Evolutionary conservation across 2,888 invertebrate genomes (phyloP), one percentile per base, ranked within the genome.

Genomic region (Lepidochitona cinerea): DNA sequence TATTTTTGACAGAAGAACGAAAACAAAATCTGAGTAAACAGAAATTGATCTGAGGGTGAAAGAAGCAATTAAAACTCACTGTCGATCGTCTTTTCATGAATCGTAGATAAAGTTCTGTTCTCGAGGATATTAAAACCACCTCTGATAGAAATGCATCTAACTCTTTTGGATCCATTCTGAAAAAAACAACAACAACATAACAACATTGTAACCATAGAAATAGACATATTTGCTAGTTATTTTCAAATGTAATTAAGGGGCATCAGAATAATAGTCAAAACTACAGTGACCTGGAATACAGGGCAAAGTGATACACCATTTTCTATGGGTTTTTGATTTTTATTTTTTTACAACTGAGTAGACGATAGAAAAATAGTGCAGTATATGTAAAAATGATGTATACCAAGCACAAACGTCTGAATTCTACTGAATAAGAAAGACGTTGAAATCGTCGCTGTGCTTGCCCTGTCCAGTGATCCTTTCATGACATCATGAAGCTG

Each of bases 101-200:
- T 81, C 95, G 93, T 83, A 96, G 94, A 91, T 98, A 99, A 32
- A 99, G 92, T 87, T 96, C 96, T n/a, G 96, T 93, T 79, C 97
- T 93, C 0, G 96, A 94, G 91, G 97, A 97, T 92, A 98, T 94
- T 67, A 97, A 93, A 0, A 97, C 97, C 74, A 98, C 93, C 92
- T 99, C 99, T 0, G 95, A 94, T 74, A 99, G 93, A 64, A 96
- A 92, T 0, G 95, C 93, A 92, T 99, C 99, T 72, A 97, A 93
- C 83, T 95, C 95, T 85, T 95, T 95, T 0, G 96, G 95, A 90
- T 97, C 96, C 26, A 92, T 79, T 79, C 88, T 88, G 78, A 59
- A 82, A 79, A 18, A 52, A 14, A 41, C 23, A 26, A 72, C 12
- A 37, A 37, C 18, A 29, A 35, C 1, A 18, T 23, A 65, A 0